Conservation (phyloP, 2,888 invertebrate species). For the Drosophila rellima region DNA sequence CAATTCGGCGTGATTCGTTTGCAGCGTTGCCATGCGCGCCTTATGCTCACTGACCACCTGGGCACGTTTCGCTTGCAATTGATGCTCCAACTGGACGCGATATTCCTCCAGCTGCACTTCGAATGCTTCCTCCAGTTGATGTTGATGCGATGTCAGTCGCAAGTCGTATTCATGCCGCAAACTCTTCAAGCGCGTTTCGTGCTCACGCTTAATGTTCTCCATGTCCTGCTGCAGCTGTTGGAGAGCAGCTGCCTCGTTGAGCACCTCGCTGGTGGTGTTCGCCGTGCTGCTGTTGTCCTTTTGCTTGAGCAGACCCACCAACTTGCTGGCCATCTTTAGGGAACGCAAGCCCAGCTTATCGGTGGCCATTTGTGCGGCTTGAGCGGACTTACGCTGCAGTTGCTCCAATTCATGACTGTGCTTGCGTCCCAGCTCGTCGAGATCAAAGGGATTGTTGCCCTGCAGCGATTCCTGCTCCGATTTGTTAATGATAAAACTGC, state of each 20-base stretch:
- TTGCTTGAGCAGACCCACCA: constrained; percentile 77
- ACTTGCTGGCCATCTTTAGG: constrained; percentile 77
- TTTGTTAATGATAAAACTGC: constrained; percentile 84
- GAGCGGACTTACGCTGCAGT: constrained; percentile 86
- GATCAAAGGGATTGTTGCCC: constrained; percentile 85
- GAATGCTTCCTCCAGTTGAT: constrained; percentile 86
- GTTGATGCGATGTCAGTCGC: constrained; percentile 85
- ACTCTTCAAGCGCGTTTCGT: constrained; percentile 85
- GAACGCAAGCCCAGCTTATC: constrained; percentile 78
- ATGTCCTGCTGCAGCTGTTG: constrained; percentile 81
- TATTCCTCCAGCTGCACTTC: constrained; percentile 85
- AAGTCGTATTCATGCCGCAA: constrained; percentile 84
- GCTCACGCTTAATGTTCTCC: constrained; percentile 75
- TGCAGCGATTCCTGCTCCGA: constrained; percentile 86
- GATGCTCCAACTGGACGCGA: constrained; percentile 82
- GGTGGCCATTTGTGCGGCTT: constrained; percentile 72
- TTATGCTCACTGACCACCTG: constrained; percentile 87
- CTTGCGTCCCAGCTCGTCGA: constrained; percentile 85
- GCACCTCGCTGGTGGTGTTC: constrained; percentile 19
- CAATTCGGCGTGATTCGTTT: constrained; percentile 84
- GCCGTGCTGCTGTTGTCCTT: constrained; percentile 38
- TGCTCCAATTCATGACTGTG: constrained; percentile 84
- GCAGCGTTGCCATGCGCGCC: constrained; percentile 83
- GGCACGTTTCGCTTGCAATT: constrained; percentile 86
- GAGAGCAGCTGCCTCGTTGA: constrained; percentile 46